These are phyloP conservation scores for Melikaiella ostensackeni DNA, from an alignment of 2,888 invertebrate species.

Conservation along the genomic window DNA sequence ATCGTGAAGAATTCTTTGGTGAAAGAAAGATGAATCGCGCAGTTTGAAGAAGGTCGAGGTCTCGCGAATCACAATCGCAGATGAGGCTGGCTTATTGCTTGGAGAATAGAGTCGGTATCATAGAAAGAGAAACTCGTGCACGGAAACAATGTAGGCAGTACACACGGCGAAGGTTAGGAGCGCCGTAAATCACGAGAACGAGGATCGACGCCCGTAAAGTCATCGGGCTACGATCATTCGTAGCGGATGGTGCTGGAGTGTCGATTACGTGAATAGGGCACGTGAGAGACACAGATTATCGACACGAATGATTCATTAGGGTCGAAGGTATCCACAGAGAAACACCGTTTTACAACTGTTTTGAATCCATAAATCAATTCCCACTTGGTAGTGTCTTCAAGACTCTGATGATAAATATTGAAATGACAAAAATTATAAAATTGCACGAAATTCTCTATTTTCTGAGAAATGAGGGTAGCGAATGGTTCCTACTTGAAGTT, in stretches of 20 bases:
- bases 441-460: neutral
- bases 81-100: slow-evolving; percentile 13
- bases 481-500: slow-evolving; percentile 2
- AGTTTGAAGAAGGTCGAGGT: slow-evolving; percentile 29
- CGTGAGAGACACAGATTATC: slow-evolving; percentile 30
- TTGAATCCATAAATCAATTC: neutral
- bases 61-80: slow-evolving; percentile 29
- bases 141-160: slow-evolving; percentile 67
- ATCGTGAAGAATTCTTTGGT: slow-evolving; percentile 15
- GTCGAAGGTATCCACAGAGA: slow-evolving; percentile 11
- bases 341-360: slow-evolving; percentile 5
- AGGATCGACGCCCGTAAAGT: slow-evolving; percentile 75
- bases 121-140: slow-evolving; percentile 60
- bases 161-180: slow-evolving; percentile 71
- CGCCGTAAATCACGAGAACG: slow-evolving; percentile 73
- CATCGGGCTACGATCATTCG: slow-evolving; percentile 70
- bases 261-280: slow-evolving; percentile 55
- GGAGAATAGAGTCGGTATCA: slow-evolving; percentile 36
- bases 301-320: slow-evolving; percentile 25
- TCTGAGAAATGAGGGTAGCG: neutral
- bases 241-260: slow-evolving; percentile 61
- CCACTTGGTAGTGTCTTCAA: neutral
- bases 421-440: neutral
- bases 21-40: slow-evolving; percentile 31
- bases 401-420: neutral